These are phyloP conservation scores for Egretta garzetta DNA, from an alignment of 2,113 vertebrate species.

Conservation along the genomic window DNA sequence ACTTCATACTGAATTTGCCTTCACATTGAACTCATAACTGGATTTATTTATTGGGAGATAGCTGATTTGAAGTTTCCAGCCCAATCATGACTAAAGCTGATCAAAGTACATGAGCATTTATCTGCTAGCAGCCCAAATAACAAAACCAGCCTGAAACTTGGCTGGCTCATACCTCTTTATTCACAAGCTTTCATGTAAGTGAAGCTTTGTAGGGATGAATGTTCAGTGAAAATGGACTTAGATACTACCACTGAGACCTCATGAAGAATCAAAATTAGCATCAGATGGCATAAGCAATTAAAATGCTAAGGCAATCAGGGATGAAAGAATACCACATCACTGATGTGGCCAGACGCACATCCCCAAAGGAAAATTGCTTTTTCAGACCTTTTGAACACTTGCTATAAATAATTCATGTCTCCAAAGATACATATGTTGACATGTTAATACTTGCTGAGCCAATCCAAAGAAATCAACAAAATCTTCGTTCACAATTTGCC, in stretches of 20 bases:
- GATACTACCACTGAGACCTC: background rate
- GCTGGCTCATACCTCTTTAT: background rate
- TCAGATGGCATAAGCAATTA: slow-evolving; percentile 9
- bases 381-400: slow-evolving; percentile 9
- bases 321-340: background rate
- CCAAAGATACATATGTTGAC: background rate
- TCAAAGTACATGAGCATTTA: background rate
- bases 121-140: background rate
- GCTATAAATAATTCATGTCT: background rate
- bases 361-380: slow-evolving; percentile 26
- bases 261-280: slow-evolving; percentile 4
- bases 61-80: background rate
- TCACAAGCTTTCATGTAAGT: background rate
- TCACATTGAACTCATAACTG: background rate
- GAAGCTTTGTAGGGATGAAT: background rate
- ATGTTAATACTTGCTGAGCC: background rate
- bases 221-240: background rate
- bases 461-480: background rate
- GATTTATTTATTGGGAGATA: background rate
- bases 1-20: background rate
- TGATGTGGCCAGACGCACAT: background rate
- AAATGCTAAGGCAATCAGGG: background rate
- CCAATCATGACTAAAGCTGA: background rate
- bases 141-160: background rate
- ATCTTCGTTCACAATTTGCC: background rate